Evolutionary conservation across 1,140 invertebrate genomes (phyloP), one percentile per base, ranked within the genome.

Genomic region (Caenorhabditis latens): DNA sequence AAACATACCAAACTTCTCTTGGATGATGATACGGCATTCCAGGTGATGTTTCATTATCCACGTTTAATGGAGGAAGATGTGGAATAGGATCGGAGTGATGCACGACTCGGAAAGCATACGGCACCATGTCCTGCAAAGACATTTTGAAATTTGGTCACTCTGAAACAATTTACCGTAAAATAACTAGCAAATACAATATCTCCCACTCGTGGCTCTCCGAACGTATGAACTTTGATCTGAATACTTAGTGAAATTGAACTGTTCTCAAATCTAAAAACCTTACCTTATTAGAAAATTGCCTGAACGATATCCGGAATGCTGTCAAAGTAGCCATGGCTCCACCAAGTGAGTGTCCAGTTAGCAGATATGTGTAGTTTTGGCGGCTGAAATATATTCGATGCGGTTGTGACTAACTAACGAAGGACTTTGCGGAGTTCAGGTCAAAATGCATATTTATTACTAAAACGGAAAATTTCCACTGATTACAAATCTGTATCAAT

Each of bases 21-120:
- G 84, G 48, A 79, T 85, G 84, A 57, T 85, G 84, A 85, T 71
- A 85, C 14, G 84, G 84, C 63, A 71, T 55, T 32, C 63, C 84
- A 8, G 84, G 84, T 0, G 46, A 42, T 19, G 67, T 42, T 48
- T 61, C 50, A 43, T 79, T 67, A 21, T 75, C 84, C 21, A 71
- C 84, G 79, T 67, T 65, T 9, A 85, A 67, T 79, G 84, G 84
- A 7, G 84, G 84, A 2, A 85, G 67, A 85, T 85, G 84, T 21
- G 84, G 84, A 9, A 85, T 67, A 4, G 84, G 84, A 50, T 85
- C 84, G 19, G 84, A 50, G 48, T 79, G 16, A 43, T 85, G 84
- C 1, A 85, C 84, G 1, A 85, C 63, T 40, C 84, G 84, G 24
- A 85, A 85, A 19, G 53, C n/a, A 43, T 85, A 85, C 2, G 84